Evolutionary conservation across 2,113 vertebrate species (phyloP).

Genomic region (Panurus biarmicus): DNA sequence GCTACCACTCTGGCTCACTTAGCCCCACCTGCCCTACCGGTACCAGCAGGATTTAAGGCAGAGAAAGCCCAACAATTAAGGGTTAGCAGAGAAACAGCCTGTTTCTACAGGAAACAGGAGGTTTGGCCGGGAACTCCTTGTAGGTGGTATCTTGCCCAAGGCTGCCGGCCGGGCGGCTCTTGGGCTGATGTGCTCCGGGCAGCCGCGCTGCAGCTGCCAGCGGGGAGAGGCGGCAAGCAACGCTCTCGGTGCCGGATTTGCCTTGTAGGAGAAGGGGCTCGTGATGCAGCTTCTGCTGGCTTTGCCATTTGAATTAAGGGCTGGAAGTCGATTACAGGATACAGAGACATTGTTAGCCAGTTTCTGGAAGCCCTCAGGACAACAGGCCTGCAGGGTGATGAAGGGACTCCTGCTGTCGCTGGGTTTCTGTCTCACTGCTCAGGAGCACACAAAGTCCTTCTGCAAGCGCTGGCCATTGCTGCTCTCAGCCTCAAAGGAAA

Average conservation of each 20-base stretch:
- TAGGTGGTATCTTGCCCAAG: background rate
- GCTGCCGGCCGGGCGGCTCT: background rate
- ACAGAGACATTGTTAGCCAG: background rate
- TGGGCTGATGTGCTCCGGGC: background rate
- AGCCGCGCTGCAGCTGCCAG: background rate
- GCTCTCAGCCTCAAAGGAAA: background rate
- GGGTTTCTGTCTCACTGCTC: background rate
- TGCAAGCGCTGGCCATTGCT: background rate
- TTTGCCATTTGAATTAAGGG: background rate
- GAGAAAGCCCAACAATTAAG: background rate
- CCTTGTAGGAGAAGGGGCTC: background rate
- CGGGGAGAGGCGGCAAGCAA: background rate
- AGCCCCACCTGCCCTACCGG: conserved; percentile 17
- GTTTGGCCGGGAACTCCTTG: background rate
- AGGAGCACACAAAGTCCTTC: background rate
- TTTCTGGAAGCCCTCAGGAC: background rate
- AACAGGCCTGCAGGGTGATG: background rate
- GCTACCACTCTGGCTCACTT: background rate
- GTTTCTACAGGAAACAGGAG: background rate
- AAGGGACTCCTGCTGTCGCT: background rate
- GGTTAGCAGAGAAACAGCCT: background rate
- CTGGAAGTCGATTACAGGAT: background rate
- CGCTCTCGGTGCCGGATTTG: fast-evolving
- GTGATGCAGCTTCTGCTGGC: background rate
- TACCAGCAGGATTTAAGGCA: conserved; percentile 3